Evolutionary conservation across 2,113 vertebrate species (phyloP).

Genomic region (Pterocles orientalis): DNA sequence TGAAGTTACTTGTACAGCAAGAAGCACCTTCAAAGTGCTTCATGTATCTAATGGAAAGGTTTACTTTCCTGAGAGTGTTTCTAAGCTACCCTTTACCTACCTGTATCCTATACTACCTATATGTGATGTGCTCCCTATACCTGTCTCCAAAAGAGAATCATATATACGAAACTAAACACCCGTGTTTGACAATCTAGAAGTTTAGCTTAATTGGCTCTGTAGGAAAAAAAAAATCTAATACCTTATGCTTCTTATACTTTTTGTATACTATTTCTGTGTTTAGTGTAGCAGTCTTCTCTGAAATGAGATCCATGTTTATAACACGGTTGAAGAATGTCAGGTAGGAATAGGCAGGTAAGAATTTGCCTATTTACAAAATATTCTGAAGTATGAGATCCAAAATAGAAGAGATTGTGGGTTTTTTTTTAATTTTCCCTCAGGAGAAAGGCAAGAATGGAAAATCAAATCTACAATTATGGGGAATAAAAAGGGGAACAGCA

Average conservation of each 20-base stretch:
- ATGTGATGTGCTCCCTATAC: accelerated
- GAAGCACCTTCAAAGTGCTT: not conserved
- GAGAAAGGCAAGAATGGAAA: not conserved
- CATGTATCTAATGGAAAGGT: not conserved
- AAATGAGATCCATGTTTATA: not conserved
- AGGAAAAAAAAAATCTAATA: not conserved
- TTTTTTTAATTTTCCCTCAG: not conserved
- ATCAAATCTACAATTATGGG: not conserved
- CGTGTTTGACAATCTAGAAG: not conserved
- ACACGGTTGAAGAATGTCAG: not conserved
- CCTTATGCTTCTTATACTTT: not conserved
- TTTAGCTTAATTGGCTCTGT: not conserved
- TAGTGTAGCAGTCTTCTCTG: not conserved
- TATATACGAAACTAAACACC: not conserved
- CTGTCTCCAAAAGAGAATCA: not conserved
- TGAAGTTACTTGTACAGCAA: not conserved
- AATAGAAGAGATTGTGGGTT: not conserved
- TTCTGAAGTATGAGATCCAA: not conserved
- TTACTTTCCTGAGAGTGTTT: not conserved
- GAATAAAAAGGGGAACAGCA: not conserved
- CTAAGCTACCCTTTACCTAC: not conserved
- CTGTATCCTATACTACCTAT: not conserved
- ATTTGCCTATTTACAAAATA: not conserved
- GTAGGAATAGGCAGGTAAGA: not conserved
- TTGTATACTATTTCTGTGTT: not conserved